Evolutionary conservation across 2,888 invertebrate genomes (phyloP), one percentile per base, ranked within the genome.

Genomic region (Bembecia ichneumoniformis): DNA sequence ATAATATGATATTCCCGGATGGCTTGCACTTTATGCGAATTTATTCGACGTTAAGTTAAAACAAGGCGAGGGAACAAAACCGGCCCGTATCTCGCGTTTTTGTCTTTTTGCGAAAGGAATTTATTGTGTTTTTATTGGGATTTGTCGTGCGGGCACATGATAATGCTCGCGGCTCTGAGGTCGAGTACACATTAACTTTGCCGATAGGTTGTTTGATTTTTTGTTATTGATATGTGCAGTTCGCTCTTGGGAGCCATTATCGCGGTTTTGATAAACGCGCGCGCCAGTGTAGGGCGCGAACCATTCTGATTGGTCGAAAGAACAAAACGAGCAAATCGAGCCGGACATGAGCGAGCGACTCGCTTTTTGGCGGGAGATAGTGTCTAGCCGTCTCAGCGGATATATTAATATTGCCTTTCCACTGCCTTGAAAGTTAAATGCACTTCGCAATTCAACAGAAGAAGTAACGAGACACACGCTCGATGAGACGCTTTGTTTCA

Each of bases 181-280:
- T 68, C 65, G 72, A 58, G 51, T 60, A 59, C 66, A 61, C 60
- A 78, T 67, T 81, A 75, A 58, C 62, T 55, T 44, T 55, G 57
- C 59, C 60, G 62, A 66, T 66, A 68, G 60, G 57, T 45, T 20
- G 20, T 5, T 20, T 28, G 28, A 28, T 9, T 7, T 71, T 68
- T 76, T 72, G 67, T 76, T 77, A 67, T 70, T 72, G 66, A 62
- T 61, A 63, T 62, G 63, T 66, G 55, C 57, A 50, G 56, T 43
- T 52, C 28, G 5, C 9, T 64, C 59, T 59, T 58, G 59, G 62
- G 57, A 62, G 59, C 61, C 67, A 68, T 75, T 80, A 74, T 78
- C 77, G 71, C 63, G 50, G 50, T 68, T 72, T 79, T 77, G 74
- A 82, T 80, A 80, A 77, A 77, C 77, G 77, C 79, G 78, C 78